phyloP scores from a whole-genome alignment of 1,140 invertebrate species.

The Drosophila arawakana region DNA sequence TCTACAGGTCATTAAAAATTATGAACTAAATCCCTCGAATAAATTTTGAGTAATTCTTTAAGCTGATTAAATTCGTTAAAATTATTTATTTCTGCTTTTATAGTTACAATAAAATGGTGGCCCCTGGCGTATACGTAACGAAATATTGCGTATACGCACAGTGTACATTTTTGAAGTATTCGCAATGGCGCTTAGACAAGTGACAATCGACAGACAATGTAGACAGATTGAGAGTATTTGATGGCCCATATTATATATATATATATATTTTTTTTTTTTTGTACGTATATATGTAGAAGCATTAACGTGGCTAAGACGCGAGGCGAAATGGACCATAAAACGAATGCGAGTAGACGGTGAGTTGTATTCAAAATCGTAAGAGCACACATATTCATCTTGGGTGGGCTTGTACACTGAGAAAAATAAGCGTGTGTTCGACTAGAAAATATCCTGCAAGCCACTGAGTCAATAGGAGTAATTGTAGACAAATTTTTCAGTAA shows the following conservation, averaged over 20 bases:
- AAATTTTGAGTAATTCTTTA: neutral
- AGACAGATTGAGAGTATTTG: slow-evolving; percentile 9
- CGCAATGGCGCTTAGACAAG: slow-evolving; percentile 17
- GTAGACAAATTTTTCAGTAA: too few species aligned
- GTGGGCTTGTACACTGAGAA: neutral
- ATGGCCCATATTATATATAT: neutral
- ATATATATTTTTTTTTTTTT: neutral
- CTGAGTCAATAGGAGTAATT: too few species aligned
- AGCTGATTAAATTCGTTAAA: slow-evolving; percentile 1
- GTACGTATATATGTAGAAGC: neutral
- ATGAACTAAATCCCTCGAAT: too few species aligned
- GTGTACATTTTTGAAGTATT: slow-evolving; percentile 1
- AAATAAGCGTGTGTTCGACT: too few species aligned
- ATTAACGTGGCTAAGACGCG: slow-evolving; percentile 23
- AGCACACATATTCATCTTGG: neutral
- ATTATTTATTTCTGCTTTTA: neutral
- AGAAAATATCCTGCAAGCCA: too few species aligned
- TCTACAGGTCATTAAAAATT: too few species aligned
- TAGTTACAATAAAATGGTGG: neutral
- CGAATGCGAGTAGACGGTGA: slow-evolving; percentile 12
- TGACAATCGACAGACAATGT: slow-evolving; percentile 5
- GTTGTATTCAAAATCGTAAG: slow-evolving; percentile 12
- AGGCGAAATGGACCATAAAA: slow-evolving; percentile 39
- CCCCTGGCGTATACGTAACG: slow-evolving; percentile 32
- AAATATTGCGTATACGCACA: slow-evolving; percentile 21